Conservation (phyloP, 2,797 vertebrate genomes). For the Oophaga sylvatica region DNA sequence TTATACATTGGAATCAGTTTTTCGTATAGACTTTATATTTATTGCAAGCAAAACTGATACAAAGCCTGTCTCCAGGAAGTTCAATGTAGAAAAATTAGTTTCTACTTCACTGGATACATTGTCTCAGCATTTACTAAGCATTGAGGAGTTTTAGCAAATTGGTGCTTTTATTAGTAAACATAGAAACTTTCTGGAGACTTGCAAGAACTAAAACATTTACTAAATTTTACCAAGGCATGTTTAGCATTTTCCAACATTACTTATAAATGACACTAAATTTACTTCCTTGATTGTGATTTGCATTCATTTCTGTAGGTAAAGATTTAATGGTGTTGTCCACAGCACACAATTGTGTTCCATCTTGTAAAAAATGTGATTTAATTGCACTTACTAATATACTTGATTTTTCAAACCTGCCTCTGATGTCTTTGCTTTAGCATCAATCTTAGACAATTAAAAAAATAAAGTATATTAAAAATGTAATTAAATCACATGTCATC, state of each 20-base stretch:
- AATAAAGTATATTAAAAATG: too few species aligned
- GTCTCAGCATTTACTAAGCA: neutral
- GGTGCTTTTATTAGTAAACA: neutral
- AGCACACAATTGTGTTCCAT: too few species aligned
- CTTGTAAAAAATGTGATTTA: too few species aligned
- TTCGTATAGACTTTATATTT: neutral
- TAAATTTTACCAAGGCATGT: neutral
- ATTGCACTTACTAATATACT: too few species aligned
- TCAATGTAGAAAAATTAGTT: too few species aligned
- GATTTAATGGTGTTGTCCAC: neutral
- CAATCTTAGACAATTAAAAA: too few species aligned
- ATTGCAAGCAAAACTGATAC: neutral
- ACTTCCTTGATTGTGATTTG: conserved; percentile 11
- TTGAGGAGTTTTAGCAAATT: neutral
- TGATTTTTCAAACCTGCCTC: too few species aligned
- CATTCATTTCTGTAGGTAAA: neutral
- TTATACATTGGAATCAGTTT: too few species aligned
- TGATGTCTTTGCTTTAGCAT: too few species aligned
- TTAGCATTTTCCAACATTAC: conserved; percentile 1
- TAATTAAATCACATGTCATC: too few species aligned
- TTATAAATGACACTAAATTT: conserved; percentile 24
- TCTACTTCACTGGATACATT: too few species aligned
- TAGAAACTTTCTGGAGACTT: neutral
- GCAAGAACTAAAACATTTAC: conserved; percentile 15
- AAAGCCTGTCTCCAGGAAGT: neutral